Conservation (phyloP, 2,113 vertebrate species). For the Pionites leucogaster region DNA sequence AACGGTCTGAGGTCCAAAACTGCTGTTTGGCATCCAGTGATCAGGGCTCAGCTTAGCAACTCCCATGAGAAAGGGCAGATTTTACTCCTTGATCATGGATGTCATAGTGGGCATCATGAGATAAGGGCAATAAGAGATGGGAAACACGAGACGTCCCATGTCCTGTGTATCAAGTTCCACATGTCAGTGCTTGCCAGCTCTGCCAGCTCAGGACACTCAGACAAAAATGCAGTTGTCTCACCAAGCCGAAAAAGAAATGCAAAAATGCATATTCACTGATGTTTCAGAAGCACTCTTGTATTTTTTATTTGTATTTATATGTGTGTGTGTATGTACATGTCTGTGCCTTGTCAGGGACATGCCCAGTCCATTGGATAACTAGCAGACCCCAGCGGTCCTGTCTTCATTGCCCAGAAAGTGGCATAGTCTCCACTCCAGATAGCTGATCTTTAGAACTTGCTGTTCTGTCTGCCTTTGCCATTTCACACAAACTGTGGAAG, state of each 20-base stretch:
- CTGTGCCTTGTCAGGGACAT: not conserved
- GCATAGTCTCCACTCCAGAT: not conserved
- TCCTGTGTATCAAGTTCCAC: not conserved
- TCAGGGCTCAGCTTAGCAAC: not conserved
- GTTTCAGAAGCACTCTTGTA: not conserved
- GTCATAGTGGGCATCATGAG: not conserved
- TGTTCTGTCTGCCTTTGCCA: not conserved
- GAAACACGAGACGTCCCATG: fast-evolving
- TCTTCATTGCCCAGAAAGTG: not conserved
- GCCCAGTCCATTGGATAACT: not conserved
- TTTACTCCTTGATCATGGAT: not conserved
- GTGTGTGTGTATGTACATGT: not conserved
- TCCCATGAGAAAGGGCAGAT: not conserved
- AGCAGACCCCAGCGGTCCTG: not conserved
- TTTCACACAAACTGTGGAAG: not conserved
- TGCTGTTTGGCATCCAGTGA: not conserved
- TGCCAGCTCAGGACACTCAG: not conserved
- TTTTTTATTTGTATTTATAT: not conserved
- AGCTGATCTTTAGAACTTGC: not conserved
- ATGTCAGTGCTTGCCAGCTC: fast-evolving
- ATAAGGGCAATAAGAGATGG: fast-evolving
- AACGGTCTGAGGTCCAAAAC: not conserved
- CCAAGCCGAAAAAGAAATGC: not conserved
- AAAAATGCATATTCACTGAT: not conserved
- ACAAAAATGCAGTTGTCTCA: not conserved